These are phyloP conservation scores for Caenorhabditis angaria DNA, from an alignment of 2,888 invertebrate species.

Conservation along the genomic window DNA sequence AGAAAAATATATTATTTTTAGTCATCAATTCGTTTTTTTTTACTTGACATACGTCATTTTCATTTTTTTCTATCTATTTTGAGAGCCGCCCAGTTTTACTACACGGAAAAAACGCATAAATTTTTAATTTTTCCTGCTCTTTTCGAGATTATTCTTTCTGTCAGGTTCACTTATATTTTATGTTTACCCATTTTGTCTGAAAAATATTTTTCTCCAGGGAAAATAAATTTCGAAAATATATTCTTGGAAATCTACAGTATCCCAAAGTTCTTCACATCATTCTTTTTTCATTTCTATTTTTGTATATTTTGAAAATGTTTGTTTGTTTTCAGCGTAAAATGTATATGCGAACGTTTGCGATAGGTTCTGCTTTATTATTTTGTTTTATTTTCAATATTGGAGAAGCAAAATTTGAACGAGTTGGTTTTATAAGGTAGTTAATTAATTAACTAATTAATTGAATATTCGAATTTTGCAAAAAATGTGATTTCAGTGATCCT, in stretches of 20 bases:
- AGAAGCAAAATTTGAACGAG: conserved; percentile 36
- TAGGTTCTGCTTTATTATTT: conserved; percentile 9
- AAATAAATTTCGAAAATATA: no score
- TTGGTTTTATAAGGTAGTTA: conserved; percentile 39
- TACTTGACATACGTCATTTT: no score
- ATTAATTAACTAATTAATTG: no score
- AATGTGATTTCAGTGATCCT: conserved; percentile 43
- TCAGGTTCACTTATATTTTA: no score
- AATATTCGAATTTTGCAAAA: neutral
- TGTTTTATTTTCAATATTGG: neutral
- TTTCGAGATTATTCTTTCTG: no score
- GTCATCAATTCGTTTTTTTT: no score
- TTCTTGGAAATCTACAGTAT: neutral
- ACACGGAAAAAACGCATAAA: neutral
- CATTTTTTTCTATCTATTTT: neutral
- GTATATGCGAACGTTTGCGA: neutral
- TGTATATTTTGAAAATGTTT: no score
- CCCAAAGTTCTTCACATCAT: neutral
- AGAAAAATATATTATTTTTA: no score
- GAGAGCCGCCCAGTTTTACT: neutral
- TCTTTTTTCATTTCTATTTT: conserved; percentile 11
- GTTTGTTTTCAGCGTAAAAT: conserved; percentile 1
- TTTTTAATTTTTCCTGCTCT: conserved; percentile 9
- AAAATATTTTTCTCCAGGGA: neutral
- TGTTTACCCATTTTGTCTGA: neutral